Evolutionary conservation across 2,888 invertebrate species (phyloP).

Genomic region (Tenthredo distinguenda): DNA sequence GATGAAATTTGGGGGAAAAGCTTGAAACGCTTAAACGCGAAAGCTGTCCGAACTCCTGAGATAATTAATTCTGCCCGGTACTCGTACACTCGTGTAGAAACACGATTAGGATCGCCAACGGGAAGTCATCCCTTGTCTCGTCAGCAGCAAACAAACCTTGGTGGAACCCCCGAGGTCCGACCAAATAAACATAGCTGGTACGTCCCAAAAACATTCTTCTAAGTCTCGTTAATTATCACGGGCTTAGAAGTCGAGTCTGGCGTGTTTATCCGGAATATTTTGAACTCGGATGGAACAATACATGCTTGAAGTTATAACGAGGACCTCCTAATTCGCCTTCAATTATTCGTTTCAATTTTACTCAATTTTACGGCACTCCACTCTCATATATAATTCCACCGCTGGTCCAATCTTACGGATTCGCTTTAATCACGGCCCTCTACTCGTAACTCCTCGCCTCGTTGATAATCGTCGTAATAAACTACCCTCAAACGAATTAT

Average conservation of each 20-base stretch:
- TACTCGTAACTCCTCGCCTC: neutral
- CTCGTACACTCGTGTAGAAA: neutral
- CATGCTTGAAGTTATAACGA: neutral
- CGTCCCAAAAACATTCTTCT: neutral
- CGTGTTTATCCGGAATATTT: neutral
- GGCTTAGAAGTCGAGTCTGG: neutral
- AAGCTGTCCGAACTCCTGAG: neutral
- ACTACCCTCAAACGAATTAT: conserved; percentile 36
- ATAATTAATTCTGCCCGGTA: neutral
- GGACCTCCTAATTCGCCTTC: neutral
- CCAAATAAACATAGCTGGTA: neutral
- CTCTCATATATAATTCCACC: neutral
- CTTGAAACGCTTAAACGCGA: neutral
- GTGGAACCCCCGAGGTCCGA: neutral
- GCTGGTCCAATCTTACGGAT: neutral
- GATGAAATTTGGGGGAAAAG: neutral
- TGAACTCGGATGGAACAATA: neutral
- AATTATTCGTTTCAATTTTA: conserved; percentile 7
- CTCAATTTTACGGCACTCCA: neutral
- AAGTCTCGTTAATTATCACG: conserved; percentile 5
- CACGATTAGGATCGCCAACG: conserved; percentile 14
- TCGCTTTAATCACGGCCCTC: conserved; percentile 15
- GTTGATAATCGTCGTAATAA: conserved; percentile 27
- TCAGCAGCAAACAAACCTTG: conserved; percentile 32
- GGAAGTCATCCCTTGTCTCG: conserved; percentile 27